phyloP scores from a whole-genome alignment of 2,797 vertebrate species.

The Diplodus puntazzo region DNA sequence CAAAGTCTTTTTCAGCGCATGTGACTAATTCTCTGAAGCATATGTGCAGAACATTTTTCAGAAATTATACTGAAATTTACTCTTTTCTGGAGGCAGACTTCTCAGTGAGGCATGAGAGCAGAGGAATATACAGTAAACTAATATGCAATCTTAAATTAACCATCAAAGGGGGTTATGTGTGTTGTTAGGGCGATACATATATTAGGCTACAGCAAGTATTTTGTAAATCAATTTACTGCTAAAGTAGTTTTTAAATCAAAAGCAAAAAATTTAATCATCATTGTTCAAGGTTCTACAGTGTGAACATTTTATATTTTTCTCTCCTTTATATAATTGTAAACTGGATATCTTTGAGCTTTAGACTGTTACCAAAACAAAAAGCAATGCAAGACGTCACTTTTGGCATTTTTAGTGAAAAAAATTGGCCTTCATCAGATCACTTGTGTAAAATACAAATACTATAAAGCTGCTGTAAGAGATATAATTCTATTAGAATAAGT shows the following conservation, averaged over 20 bases:
- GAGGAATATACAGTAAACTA: conserved; percentile 7
- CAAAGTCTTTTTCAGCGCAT: conserved; percentile 37
- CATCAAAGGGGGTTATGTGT: too few relatives aligned
- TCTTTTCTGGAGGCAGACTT: conserved; percentile 28
- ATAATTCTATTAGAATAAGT: too few relatives aligned
- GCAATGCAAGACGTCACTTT: not conserved
- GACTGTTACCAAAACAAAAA: not conserved
- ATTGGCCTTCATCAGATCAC: not conserved
- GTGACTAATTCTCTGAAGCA: conserved; percentile 32
- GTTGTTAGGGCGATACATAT: not conserved
- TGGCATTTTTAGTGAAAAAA: not conserved
- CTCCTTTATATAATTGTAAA: not conserved
- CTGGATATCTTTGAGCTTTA: not conserved
- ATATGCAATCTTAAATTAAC: conserved; percentile 12
- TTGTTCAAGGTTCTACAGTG: not conserved
- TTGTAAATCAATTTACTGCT: not conserved
- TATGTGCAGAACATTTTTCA: conserved; percentile 26
- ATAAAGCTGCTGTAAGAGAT: too few relatives aligned
- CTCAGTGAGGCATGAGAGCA: conserved; percentile 11
- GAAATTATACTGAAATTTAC: conserved; percentile 13
- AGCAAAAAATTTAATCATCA: not conserved
- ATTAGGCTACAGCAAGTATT: not conserved
- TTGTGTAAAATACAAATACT: too few relatives aligned
- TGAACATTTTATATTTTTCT: not conserved
- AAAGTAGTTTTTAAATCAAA: not conserved